Evolutionary conservation across 2,113 vertebrate genomes (phyloP).

Genomic region (Morone chrysops): DNA sequence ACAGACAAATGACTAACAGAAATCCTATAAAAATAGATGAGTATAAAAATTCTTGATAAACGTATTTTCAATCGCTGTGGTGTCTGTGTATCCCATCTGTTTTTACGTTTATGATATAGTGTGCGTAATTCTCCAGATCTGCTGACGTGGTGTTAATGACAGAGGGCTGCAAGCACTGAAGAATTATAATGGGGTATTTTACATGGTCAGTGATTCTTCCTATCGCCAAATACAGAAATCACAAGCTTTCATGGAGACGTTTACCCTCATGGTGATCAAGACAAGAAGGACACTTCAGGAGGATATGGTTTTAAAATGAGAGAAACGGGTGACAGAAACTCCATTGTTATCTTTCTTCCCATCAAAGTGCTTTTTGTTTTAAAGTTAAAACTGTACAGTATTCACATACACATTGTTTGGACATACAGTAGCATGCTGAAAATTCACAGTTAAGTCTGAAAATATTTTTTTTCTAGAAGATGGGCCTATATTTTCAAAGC

Average conservation of each 20-base stretch:
- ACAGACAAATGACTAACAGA: slow-evolving; percentile 26
- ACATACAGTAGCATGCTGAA: slow-evolving; percentile 76
- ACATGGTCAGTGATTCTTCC: slow-evolving; percentile 6
- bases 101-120: background rate
- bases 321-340: slow-evolving; percentile 53
- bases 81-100: slow-evolving; percentile 9
- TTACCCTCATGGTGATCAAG: slow-evolving; percentile 32
- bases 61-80: background rate
- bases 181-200: background rate
- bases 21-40: slow-evolving; percentile 43
- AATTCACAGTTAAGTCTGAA: slow-evolving; percentile 70
- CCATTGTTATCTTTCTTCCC: slow-evolving; percentile 51
- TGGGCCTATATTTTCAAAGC: slow-evolving; percentile 43
- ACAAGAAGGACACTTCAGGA: slow-evolving; percentile 77
- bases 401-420: slow-evolving; percentile 58
- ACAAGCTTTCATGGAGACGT: slow-evolving; percentile 21
- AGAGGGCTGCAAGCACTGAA: slow-evolving; percentile 10
- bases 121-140: slow-evolving; percentile 3
- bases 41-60: slow-evolving; percentile 31
- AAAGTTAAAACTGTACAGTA: slow-evolving; percentile 67
- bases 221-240: slow-evolving; percentile 12
- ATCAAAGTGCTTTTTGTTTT: slow-evolving; percentile 78
- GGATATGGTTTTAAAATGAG: slow-evolving; percentile 55
- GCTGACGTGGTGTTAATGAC: slow-evolving; percentile 19
- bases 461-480: slow-evolving; percentile 57